A percentile compares a stretch with the other conserved stretches of the same genome.
Evolutionary conservation across 2,797 vertebrate genomes (phyloP).

Genomic region (Lithobates pipiens): DNA sequence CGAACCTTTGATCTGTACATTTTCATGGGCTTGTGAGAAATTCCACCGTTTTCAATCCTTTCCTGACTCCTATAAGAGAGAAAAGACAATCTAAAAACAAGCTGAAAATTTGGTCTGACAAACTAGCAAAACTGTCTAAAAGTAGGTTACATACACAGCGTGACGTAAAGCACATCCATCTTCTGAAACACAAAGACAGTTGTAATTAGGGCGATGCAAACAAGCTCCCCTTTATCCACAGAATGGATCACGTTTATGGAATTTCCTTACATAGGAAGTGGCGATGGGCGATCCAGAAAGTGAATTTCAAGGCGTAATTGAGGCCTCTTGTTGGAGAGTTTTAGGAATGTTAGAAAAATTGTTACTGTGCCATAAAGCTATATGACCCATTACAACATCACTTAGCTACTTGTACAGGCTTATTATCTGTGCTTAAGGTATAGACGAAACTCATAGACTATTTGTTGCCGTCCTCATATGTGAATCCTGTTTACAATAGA

Average conservation of each 20-base stretch:
- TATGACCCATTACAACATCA: conserved; percentile 56
- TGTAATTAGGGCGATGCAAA: conserved; percentile 32
- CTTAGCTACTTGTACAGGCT: conserved; percentile 46
- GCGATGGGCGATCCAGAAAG: conserved; percentile 53
- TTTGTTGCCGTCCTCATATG: conserved; percentile 6
- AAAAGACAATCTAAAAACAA: background rate
- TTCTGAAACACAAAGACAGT: background rate
- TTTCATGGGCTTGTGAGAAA: conserved; percentile 49
- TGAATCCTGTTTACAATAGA: background rate
- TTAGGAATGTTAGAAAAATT: conserved; percentile 58
- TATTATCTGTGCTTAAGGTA: conserved; percentile 48
- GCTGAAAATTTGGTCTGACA: background rate
- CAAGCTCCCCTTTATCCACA: conserved; percentile 44
- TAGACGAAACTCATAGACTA: conserved; percentile 23
- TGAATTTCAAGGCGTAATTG: conserved; percentile 58
- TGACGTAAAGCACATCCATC: conserved; percentile 9
- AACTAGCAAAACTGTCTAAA: background rate
- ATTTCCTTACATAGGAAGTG: conserved; percentile 60
- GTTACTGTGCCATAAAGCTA: conserved; percentile 50
- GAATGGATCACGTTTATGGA: conserved; percentile 47
- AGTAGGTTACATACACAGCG: background rate
- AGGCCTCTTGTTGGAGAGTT: conserved; percentile 54
- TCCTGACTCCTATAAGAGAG: background rate
- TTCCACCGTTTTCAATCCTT: conserved; percentile 23
- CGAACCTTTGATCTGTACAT: conserved; percentile 46